Evolutionary conservation across 2,113 vertebrate species (phyloP).

Genomic region (Cryptotis parvus): DNA sequence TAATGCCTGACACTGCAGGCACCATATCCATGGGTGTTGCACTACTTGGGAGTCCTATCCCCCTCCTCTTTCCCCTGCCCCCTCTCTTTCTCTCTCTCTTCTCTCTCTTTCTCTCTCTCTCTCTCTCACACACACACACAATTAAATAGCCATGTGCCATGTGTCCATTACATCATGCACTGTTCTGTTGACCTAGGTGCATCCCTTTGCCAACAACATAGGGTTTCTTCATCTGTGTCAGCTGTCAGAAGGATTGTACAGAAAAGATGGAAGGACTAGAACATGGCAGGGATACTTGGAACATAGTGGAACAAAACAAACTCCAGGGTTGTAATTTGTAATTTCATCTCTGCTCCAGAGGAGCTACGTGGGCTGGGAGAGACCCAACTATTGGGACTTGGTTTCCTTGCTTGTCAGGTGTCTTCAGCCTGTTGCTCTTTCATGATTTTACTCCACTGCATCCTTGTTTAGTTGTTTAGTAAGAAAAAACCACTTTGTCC

Average conservation of each 20-base stretch:
- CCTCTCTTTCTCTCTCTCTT: too few relatives aligned
- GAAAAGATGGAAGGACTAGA: background rate
- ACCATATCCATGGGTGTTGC: too few relatives aligned
- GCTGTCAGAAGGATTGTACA: background rate
- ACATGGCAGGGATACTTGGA: background rate
- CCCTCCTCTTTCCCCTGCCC: too few relatives aligned
- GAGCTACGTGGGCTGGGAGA: background rate
- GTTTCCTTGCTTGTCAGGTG: background rate
- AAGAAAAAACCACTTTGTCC: background rate
- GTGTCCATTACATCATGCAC: too few relatives aligned
- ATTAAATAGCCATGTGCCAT: too few relatives aligned
- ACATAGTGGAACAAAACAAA: background rate
- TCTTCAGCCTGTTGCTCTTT: background rate
- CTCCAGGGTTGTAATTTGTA: fast-evolving
- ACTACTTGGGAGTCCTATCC: too few relatives aligned
- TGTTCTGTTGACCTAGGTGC: background rate
- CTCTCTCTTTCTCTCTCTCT: too few relatives aligned
- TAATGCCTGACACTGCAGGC: too few relatives aligned
- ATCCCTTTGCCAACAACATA: background rate
- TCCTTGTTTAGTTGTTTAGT: background rate
- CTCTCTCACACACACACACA: too few relatives aligned
- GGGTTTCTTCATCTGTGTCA: background rate
- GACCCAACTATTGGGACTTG: background rate
- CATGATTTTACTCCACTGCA: background rate
- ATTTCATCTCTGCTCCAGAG: background rate